Evolutionary conservation across 2,797 vertebrate species (phyloP).

Genomic region (Fundulus diaphanus): DNA sequence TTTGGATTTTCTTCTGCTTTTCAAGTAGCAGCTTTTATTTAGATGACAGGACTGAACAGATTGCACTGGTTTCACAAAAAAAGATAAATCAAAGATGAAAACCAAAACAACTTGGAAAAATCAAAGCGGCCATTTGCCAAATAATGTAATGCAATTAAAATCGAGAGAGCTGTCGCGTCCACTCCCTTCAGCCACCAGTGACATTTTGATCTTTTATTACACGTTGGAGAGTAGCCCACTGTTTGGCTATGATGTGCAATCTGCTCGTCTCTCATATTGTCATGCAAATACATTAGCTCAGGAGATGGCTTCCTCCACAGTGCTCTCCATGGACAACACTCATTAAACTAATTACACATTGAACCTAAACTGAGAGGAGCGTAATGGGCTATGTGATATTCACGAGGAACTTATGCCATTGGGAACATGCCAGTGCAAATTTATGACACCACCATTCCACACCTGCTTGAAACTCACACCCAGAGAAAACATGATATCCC

Average conservation of each 20-base stretch:
- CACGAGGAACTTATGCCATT: slow-evolving; percentile 69
- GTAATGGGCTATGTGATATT: slow-evolving; percentile 78
- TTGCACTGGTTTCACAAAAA: slow-evolving; percentile 67
- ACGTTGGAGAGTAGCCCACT: slow-evolving; percentile 72
- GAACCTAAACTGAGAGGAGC: slow-evolving; percentile 74
- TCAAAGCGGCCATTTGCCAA: slow-evolving; percentile 73
- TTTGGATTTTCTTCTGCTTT: slow-evolving; percentile 77
- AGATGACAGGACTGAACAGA: slow-evolving; percentile 79
- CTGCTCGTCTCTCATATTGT: slow-evolving; percentile 76
- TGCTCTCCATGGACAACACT: slow-evolving; percentile 76
- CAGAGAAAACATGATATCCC: slow-evolving; percentile 23
- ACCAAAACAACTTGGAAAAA: slow-evolving; percentile 60
- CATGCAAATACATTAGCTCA: slow-evolving; percentile 75
- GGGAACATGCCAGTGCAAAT: slow-evolving; percentile 58
- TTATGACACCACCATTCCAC: slow-evolving; percentile 54
- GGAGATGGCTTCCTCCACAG: slow-evolving; percentile 66
- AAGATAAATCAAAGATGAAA: slow-evolving; percentile 52
- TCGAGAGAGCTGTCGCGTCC: slow-evolving; percentile 53
- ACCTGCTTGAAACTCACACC: slow-evolving; percentile 55
- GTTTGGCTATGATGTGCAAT: slow-evolving; percentile 79
- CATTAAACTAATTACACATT: slow-evolving; percentile 83
- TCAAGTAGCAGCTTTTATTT: slow-evolving; percentile 79
- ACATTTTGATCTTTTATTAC: slow-evolving; percentile 76
- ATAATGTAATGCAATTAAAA: slow-evolving; percentile 75
- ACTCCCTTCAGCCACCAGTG: slow-evolving; percentile 67